These are phyloP conservation scores for Lepidothrix coronata DNA, from an alignment of 2,113 vertebrate genomes.

Conservation along the genomic window DNA sequence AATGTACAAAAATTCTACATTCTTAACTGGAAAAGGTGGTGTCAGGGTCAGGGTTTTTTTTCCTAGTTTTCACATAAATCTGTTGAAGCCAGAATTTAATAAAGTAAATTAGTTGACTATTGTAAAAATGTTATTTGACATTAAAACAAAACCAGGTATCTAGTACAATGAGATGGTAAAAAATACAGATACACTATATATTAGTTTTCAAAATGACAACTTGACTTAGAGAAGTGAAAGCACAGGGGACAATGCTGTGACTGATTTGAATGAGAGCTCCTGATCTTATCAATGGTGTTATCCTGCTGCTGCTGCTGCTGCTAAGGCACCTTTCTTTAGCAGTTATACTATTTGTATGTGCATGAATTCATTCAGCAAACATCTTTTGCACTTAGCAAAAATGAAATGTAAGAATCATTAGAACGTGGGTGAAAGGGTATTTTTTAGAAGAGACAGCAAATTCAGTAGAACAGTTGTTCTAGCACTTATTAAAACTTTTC, in stretches of 20 bases:
- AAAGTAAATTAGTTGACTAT: background rate
- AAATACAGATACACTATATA: background rate
- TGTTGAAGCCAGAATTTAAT: background rate
- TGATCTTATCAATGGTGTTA: background rate
- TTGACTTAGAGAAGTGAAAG: background rate
- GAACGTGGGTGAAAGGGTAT: conserved; percentile 12
- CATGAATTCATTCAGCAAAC: conserved; percentile 39
- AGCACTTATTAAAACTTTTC: conserved; percentile 66
- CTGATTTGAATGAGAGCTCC: conserved; percentile 22
- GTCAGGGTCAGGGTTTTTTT: background rate
- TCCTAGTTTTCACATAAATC: background rate
- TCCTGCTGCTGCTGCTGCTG: conserved; percentile 42
- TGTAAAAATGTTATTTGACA: background rate
- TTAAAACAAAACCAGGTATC: background rate
- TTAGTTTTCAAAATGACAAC: background rate
- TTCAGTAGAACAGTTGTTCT: conserved; percentile 60
- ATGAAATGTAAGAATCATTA: conserved; percentile 44
- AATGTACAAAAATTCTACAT: conserved; percentile 15
- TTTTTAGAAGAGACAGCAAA: conserved; percentile 27
- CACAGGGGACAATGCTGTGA: background rate
- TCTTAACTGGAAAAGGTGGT: background rate
- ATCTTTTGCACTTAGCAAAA: conserved; percentile 27
- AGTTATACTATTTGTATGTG: conserved; percentile 22
- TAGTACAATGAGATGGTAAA: background rate
- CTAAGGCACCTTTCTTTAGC: conserved; percentile 41